Base-by-base conservation (phyloP, 2,888 invertebrate species). In the Coenonympha arcania region DNA sequence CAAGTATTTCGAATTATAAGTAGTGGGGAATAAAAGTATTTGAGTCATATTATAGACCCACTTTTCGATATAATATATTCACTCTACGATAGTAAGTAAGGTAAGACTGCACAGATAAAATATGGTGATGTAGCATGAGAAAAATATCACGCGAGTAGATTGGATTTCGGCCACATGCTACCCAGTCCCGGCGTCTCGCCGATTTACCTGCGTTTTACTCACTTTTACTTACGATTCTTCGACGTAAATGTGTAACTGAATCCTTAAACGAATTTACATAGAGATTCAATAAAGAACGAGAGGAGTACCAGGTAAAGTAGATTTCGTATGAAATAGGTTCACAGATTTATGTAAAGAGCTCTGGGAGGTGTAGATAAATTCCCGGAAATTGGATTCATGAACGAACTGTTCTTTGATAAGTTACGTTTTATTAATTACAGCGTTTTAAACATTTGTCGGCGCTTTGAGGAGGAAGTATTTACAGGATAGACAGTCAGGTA, bases 361-460 rank as follows among this genome's bases (percentile, higher is more conserved):
- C 36, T 15, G 47, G 37, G 59, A 43, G 39, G 44, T 59, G 63
- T 9, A 44, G 30, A 45, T 34, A 61, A 41, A 30, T 30, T 8
- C 11, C 28, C 30, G 19, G 18, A 41, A 41, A 64, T 64, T 64
- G 63, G 65, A 65, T 65, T 66, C 66, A 66, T 66, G 68, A 68
- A 68, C 68, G 67, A 59, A 64, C 65, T 62, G 63, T 69, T 77
- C 75, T 76, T 78, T 76, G 75, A 71, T 74, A 73, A 76, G 69
- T 76, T 75, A 19, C 19, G 73, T 75, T 74, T 74, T 72, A 69
- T 73, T 79, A 78, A 79, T 79, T 77, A 72, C 73, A 68, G 62
- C 65, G 66, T 70, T 69, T 69, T 69, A 63, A 59, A 63, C 59
- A 6, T 33, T 33, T 33, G 33, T 16, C 15, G 16, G 15, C 33